These are phyloP conservation scores for Akabosia matsudoensis DNA, from an alignment of 1,140 invertebrate species.

Conservation along the genomic window DNA sequence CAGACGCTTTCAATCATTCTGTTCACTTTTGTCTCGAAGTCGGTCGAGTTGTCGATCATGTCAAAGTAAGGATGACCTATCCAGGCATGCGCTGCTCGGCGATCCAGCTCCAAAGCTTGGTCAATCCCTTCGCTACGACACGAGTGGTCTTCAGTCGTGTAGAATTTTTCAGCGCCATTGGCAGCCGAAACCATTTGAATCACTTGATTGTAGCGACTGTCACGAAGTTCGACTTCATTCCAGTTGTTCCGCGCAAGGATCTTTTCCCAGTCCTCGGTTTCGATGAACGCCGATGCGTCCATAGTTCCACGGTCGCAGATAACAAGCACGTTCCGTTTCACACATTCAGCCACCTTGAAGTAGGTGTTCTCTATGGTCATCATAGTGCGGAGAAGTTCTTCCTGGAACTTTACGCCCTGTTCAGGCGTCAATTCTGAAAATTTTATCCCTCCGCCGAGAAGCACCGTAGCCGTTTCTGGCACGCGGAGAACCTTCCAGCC, in stretches of 20 bases:
- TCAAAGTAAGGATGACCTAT: constrained; percentile 87
- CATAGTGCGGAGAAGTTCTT: constrained; percentile 94
- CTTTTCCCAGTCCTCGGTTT: constrained; percentile 84
- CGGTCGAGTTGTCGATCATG: constrained; percentile 68
- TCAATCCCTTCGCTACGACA: constrained; percentile 86
- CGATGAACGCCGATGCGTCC: constrained; percentile 94
- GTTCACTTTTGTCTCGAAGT: constrained; percentile 93
- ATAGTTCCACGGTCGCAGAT: constrained; percentile 97
- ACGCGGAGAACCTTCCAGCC: constrained; percentile 99
- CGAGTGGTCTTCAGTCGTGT: constrained; percentile 83
- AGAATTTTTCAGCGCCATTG: constrained; percentile 94
- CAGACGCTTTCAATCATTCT: constrained; percentile 87
- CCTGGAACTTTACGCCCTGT: constrained; percentile 87
- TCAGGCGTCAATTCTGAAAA: constrained; percentile 84
- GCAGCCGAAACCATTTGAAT: constrained; percentile 91
- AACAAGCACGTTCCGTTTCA: constrained; percentile 82
- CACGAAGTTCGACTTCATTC: constrained; percentile 89
- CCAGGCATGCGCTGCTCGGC: constrained; percentile 88
- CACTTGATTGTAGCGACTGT: constrained; percentile 94
- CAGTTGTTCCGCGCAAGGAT: constrained; percentile 82
- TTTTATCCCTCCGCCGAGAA: constrained; percentile 91
- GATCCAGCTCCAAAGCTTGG: constrained; percentile 77
- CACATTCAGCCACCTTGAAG: constrained; percentile 84
- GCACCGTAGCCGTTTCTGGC: constrained; percentile 93
- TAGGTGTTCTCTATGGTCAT: constrained; percentile 96